Conservation (phyloP, 1,140 invertebrate genomes). For the Cydia splendana region DNA sequence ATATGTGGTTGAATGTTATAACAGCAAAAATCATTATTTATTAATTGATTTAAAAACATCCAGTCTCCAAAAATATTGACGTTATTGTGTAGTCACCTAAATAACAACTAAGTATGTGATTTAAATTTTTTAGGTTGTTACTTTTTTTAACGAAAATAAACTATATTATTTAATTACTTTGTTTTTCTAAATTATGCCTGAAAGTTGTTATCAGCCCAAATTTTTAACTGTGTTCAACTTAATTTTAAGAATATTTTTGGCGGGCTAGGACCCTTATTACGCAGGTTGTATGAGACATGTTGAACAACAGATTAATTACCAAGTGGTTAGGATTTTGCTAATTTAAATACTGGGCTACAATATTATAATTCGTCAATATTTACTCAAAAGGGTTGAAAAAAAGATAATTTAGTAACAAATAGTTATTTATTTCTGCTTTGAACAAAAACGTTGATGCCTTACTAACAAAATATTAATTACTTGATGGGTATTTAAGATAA, state of each 20-base stretch:
- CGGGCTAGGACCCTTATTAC: too few relatives aligned
- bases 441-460: background rate
- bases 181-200: background rate
- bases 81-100: background rate
- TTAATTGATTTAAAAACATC: background rate
- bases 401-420: constrained; percentile 19
- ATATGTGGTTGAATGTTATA: background rate
- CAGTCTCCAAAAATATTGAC: background rate
- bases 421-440: constrained; percentile 12
- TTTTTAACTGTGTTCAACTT: too few relatives aligned
- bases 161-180: constrained; percentile 20
- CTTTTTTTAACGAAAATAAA: constrained; percentile 29
- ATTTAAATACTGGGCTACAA: background rate
- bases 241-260: too few relatives aligned
- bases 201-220: background rate
- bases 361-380: background rate
- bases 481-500: too few relatives aligned
- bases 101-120: constrained; percentile 4
- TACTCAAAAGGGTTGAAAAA: background rate
- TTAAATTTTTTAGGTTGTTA: constrained; percentile 16
- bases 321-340: background rate
- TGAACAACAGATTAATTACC: background rate
- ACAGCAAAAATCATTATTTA: background rate
- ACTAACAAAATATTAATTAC: background rate
- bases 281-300: too few relatives aligned